A percentile compares a stretch with the other conserved stretches of the same genome.
phyloP scores from a whole-genome alignment of 2,113 vertebrate species.

The Nyctibius bracteatus region DNA sequence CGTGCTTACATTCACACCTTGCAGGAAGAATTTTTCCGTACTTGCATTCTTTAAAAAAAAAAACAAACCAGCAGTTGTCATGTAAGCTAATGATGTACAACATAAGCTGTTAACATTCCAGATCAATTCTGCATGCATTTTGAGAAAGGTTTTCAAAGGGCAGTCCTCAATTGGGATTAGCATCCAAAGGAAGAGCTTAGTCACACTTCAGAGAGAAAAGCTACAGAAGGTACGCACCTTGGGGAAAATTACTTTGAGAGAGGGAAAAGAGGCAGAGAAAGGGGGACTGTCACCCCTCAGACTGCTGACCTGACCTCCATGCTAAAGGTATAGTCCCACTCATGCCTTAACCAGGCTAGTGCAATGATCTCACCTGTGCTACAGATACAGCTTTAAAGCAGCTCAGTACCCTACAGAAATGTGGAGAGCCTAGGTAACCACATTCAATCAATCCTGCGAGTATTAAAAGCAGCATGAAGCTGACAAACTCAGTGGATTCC shows the following conservation, averaged over 20 bases:
- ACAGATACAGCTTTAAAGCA: not conserved
- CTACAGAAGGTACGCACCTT: not conserved
- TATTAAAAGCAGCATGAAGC: not conserved
- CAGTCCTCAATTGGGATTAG: not conserved
- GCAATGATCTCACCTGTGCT: not conserved
- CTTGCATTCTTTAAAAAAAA: constrained; percentile 66
- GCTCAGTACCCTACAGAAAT: not conserved
- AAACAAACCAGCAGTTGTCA: not conserved
- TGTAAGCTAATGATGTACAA: not conserved
- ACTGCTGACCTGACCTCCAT: not conserved
- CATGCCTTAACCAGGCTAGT: not conserved
- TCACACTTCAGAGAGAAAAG: not conserved
- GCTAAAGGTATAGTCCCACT: not conserved
- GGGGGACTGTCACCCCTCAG: not conserved
- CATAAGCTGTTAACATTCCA: not conserved
- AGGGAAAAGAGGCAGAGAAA: not conserved
- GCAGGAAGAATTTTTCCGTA: constrained; percentile 70
- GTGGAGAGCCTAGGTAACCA: not conserved
- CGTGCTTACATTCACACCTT: constrained; percentile 46
- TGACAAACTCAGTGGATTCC: not conserved
- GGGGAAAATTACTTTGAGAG: not conserved
- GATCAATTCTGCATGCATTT: not conserved
- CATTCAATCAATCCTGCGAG: not conserved
- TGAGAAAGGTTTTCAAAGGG: not conserved
- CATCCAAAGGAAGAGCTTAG: not conserved